Evolutionary conservation across 2,888 invertebrate species (phyloP), one percentile per base, ranked within the genome.

Genomic region (Boloria euphrosyne): DNA sequence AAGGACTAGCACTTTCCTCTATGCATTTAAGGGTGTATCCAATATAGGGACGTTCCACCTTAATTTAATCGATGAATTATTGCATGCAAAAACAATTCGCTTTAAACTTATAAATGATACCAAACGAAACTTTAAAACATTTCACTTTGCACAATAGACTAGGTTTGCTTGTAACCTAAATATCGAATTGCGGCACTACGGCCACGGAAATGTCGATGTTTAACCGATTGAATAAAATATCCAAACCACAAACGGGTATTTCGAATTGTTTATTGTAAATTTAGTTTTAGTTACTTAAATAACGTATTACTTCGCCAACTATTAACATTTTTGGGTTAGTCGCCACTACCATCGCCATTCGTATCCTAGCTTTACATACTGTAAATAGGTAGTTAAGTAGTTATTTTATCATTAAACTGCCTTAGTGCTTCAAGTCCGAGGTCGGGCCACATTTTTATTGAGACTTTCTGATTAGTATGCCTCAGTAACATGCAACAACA

Each of bases 121-220:
- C 83, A 80, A 17, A 75, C 77, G 70, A 66, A 76, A 83, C 82
- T 78, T 78, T 80, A 82, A 82, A 84, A 87, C 87, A 82, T 87
- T 90, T 88, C 84, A 87, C 87, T 89, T 88, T 84, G 85, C 85
- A 89, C 87, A 90, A 89, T 89, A 86, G 86, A 85, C 84, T 84
- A 79, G 80, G 87, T 89, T 89, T 87, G 86, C 82, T 79, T 82
- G 86, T 88, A 88, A 89, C 89, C 90, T 89, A 90, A 90, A 90
- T 89, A 89, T 90, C 85, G 83, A 79, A 85, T 88, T 87, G 86
- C 84, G 80, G 80, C 76, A 73, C 80, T 76, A 80, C 80, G 79
- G 78, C 77, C 79, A 78, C 79, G 81, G 80, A 82, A 85, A 85
- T 77, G 78, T 78, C 74, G 69, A 77, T 78, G 80, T 81, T 83